These are phyloP conservation scores for Linyphia triangularis DNA, from an alignment of 2,888 invertebrate genomes.

Conservation along the genomic window DNA sequence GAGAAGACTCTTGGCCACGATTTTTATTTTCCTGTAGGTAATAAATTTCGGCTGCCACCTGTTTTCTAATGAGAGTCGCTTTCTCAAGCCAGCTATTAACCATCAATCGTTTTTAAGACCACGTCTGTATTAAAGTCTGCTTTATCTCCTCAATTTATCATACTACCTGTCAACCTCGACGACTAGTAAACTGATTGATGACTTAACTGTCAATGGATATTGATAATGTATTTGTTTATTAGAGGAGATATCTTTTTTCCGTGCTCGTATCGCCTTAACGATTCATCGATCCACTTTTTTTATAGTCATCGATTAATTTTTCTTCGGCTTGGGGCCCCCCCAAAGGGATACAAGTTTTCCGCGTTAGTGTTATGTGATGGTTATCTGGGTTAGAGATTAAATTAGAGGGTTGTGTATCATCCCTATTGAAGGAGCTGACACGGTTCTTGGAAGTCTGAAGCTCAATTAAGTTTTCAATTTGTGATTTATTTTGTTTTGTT, in stretches of 20 bases:
- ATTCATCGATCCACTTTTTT: constrained; percentile 62
- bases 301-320: constrained; percentile 65
- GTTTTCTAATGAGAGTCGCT: constrained; percentile 66
- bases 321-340: constrained; percentile 7
- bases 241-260: constrained; percentile 60
- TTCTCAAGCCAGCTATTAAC: constrained; percentile 55
- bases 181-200: constrained; percentile 72
- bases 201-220: constrained; percentile 69
- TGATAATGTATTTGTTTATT: constrained; percentile 75
- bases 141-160: constrained; percentile 73
- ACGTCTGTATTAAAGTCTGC: constrained; percentile 72
- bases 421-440: background rate
- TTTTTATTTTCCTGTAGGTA: constrained; percentile 51
- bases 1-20: constrained; percentile 59
- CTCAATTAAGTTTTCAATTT: constrained; percentile 49
- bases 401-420: constrained; percentile 43
- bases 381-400: constrained; percentile 45
- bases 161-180: constrained; percentile 65
- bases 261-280: constrained; percentile 34
- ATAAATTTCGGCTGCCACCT: constrained; percentile 71
- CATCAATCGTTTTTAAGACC: constrained; percentile 70
- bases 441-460: background rate
- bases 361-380: constrained; percentile 29
- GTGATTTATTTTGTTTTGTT: background rate
- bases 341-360: constrained; percentile 40